Evolutionary conservation across 2,113 vertebrate genomes (phyloP).

Genomic region (Colinus virginianus): DNA sequence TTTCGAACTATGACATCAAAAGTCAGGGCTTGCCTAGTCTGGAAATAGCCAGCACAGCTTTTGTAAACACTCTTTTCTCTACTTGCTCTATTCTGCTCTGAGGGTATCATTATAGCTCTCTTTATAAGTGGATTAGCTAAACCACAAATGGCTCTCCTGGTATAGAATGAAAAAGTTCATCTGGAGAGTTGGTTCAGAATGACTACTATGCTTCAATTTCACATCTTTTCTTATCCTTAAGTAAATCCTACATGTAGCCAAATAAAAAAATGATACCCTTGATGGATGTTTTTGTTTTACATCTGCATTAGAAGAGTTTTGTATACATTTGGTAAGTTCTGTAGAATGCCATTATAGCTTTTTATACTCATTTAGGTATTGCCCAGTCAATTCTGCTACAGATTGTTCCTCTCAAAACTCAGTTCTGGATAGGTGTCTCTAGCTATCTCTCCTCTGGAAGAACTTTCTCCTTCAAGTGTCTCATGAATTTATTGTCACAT

Average conservation of each 20-base stretch:
- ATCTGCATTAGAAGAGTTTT: neutral
- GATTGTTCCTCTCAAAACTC: neutral
- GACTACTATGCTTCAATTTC: neutral
- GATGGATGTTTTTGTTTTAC: neutral
- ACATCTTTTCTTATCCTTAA: neutral
- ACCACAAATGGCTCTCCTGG: neutral
- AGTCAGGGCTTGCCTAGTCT: neutral
- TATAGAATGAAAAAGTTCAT: neutral
- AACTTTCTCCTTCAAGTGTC: neutral
- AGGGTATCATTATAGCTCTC: neutral
- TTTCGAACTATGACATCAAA: neutral
- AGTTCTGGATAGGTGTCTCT: neutral
- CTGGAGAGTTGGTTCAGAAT: neutral
- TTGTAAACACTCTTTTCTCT: neutral
- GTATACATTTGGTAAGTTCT: neutral
- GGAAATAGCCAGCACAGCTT: neutral
- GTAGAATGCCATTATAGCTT: neutral
- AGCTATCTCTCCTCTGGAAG: neutral
- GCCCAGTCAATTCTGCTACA: neutral
- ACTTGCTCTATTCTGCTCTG: neutral
- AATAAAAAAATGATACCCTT: neutral
- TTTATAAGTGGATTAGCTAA: slow-evolving; percentile 33
- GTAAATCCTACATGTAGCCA: neutral
- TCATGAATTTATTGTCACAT: neutral
- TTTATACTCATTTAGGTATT: neutral